Base-by-base conservation (phyloP, 2,797 vertebrate genomes). In the Arctocebus calabarensis region DNA sequence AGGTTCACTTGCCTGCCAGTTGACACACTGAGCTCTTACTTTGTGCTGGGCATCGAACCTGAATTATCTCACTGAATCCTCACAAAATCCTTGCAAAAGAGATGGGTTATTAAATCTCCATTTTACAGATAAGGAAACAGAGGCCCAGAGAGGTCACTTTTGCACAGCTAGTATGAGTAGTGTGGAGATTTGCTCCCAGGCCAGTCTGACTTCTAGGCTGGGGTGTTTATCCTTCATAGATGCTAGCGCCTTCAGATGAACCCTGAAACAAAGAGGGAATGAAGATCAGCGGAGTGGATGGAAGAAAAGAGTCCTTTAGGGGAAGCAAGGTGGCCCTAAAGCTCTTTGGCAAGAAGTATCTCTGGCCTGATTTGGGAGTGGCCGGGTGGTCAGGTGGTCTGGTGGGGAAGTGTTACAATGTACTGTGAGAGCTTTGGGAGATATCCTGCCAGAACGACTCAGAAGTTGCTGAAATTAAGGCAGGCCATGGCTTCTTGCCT, bases 361-460 rank as follows among this genome's bases (percentile, higher is more conserved):
- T 17, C 62, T 27, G 12, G 25, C 14, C 20, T 0, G 0, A 2
- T 7, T 22, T 45, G 3, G 29, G 22, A 52, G 11, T 14, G 57
- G 22, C 66, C 74, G 25, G 57, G 84, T 62, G 2, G 27, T 29
- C 19, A 0, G 22, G 37, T 0, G 7, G 57, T 64, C 61, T 13
- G 37, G 40, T 0, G 27, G 40, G 64, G 22, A 11, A 3, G 22
- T 0, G 0, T 34, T 55, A 68, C 17, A 9, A 29, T 27, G 2
- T 8, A 62, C 59, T 2, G 34, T 17, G 61, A 13, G 66, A 62
- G 78, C 66, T 55, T 7, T 3, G 5, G 84, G 64, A 66, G 61
- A 10, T 64, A 32, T 45, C 64, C 10, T 19, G 27, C 66, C 14
- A 3, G 45, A 34, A 75, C 74, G 52, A 52, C 62, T 32, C 19